Evolutionary conservation across 2,888 invertebrate genomes (phyloP).

Genomic region (Calameuta idolon): DNA sequence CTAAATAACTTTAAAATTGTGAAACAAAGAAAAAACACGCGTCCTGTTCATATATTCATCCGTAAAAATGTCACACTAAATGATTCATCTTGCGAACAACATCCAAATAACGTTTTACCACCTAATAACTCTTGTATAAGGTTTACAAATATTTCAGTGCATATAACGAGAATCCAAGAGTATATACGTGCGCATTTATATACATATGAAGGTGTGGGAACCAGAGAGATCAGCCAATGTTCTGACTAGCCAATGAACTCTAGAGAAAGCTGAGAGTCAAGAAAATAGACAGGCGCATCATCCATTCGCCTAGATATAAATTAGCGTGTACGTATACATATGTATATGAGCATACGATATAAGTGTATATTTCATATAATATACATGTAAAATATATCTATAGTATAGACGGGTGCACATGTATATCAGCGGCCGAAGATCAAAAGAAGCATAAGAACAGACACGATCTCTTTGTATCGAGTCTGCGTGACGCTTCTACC

Average conservation of each 20-base stretch:
- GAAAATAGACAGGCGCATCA: slow-evolving; percentile 1
- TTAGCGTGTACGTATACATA: background rate
- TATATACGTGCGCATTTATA: background rate
- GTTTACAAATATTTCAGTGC: background rate
- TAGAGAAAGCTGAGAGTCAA: slow-evolving; percentile 4
- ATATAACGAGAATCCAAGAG: background rate
- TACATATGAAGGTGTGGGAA: slow-evolving; percentile 6
- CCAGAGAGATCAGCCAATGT: slow-evolving; percentile 2
- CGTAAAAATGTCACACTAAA: background rate
- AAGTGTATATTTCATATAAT: background rate
- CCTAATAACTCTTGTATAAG: background rate
- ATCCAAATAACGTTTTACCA: background rate
- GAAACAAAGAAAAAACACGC: background rate
- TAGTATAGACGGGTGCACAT: background rate
- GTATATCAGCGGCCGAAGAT: background rate
- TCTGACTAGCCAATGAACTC: background rate
- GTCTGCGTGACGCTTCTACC: background rate
- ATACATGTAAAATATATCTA: background rate
- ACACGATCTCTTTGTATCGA: background rate
- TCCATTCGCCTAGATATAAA: background rate
- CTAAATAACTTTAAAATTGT: background rate
- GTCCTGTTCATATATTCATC: background rate
- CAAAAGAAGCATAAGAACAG: background rate
- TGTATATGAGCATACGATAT: background rate
- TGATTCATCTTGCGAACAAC: background rate